Evolutionary conservation across 37 sponge, comb jelly and placozoan genomes (phyloP).

Genomic region (Sycon ciliatum): DNA sequence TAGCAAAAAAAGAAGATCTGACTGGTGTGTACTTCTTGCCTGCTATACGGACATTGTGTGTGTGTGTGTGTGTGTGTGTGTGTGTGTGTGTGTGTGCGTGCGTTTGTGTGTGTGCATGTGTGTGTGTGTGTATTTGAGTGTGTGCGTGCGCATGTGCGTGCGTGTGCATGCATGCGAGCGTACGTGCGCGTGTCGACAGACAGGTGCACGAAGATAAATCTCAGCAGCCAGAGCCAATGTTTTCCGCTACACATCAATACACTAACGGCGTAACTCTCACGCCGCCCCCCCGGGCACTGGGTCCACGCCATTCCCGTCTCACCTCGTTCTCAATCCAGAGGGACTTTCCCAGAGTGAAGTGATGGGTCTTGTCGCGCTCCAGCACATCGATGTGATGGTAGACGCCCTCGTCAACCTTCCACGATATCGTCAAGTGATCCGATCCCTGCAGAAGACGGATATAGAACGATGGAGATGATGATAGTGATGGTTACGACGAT

Average conservation of each 20-base stretch:
- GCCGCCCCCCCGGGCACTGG: neutral
- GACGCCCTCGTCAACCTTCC: constrained; percentile 74
- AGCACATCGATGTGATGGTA: constrained; percentile 84
- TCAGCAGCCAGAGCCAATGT: neutral
- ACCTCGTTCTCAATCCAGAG: constrained; percentile 84
- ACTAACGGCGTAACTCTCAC: too few relatives aligned
- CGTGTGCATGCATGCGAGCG: too few relatives aligned
- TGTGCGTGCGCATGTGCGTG: too few relatives aligned
- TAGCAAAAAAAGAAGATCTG: neutral
- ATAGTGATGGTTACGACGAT: neutral
- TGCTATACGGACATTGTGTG: neutral
- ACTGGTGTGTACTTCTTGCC: neutral
- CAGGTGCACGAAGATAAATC: too few relatives aligned
- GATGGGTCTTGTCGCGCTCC: constrained; percentile 79
- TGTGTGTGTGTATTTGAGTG: neutral
- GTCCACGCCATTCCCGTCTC: neutral
- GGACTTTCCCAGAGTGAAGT: constrained; percentile 69
- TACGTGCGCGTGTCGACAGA: too few relatives aligned
- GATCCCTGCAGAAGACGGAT: constrained; percentile 29
- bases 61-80: constrained; percentile 17
- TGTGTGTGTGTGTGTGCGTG: neutral
- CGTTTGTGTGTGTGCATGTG: constrained; percentile 12
- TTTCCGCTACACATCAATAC: neutral
- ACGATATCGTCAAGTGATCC: constrained; percentile 79
- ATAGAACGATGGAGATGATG: neutral